Percentiles rank a stretch among this genome's conserved stretches.
Evolutionary conservation across 2,888 invertebrate species (phyloP).

Genomic region (Gastracanthus pulcherrimus): DNA sequence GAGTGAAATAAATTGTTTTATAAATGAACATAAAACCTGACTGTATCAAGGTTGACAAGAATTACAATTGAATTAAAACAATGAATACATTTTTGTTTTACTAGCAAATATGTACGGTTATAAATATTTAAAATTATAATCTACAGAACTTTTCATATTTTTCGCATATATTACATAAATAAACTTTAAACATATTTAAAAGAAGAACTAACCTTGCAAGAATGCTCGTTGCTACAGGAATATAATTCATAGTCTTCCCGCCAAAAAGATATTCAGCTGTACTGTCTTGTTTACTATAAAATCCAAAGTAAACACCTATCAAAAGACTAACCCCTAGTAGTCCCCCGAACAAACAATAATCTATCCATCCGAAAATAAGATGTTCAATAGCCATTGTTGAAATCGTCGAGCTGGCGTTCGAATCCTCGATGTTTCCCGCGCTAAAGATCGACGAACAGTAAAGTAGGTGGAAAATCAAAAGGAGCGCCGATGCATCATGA

Average conservation of each 20-base stretch:
- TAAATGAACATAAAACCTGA: too few relatives aligned
- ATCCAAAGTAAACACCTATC: conserved; percentile 82
- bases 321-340: conserved; percentile 79
- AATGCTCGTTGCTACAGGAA: conserved; percentile 86
- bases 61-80: too few relatives aligned
- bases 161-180: background rate
- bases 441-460: background rate
- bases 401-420: background rate
- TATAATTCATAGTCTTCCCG: conserved; percentile 84
- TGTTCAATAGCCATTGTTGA: conserved; percentile 24
- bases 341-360: conserved; percentile 79
- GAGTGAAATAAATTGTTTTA: too few relatives aligned
- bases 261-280: conserved; percentile 86
- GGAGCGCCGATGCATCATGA: background rate
- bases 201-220: conserved; percentile 82
- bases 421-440: conserved; percentile 4
- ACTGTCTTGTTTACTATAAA: conserved; percentile 80
- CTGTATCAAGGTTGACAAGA: too few relatives aligned
- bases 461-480: background rate
- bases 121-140: too few relatives aligned
- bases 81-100: too few relatives aligned
- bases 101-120: too few relatives aligned
- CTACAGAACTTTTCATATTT: too few relatives aligned
- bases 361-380: conserved; percentile 78
- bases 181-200: background rate